Evolutionary conservation across 2,888 invertebrate genomes (phyloP), one percentile per base, ranked within the genome.

Genomic region (Dynastes maya): DNA sequence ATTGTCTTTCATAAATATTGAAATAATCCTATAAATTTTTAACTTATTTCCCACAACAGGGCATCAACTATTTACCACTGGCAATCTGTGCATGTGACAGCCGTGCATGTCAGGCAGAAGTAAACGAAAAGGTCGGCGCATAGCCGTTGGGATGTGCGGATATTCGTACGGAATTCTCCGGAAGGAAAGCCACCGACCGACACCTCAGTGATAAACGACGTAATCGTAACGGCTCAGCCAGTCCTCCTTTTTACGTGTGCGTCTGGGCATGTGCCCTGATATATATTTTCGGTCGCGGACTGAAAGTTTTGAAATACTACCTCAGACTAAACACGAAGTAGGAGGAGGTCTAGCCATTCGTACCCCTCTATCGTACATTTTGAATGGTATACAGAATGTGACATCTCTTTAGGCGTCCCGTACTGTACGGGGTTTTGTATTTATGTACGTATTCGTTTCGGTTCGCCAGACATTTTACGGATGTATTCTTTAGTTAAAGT

Each of bases 121-220:
- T 16, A 32, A 6, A 13, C 40, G 37, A 40, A 64, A 37, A 32
- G 16, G 64, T 64, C 55, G 58, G 55, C 49, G 27, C 11, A 2
- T 45, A 71, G 79, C 76, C 75, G 40, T 67, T 71, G 70, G 67
- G 77, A 79, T 78, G 80, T 76, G 75, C 77, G 79, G 77, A 81
- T 79, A 81, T 80, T 79, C 81, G 81, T 71, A 65, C 70, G n/a
- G 77, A 78, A 78, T 76, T 79, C 81, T 74, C 80, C 80, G 81
- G 81, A 81, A 80, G 79, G 80, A 78, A 78, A 76, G 79, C 74
- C 81, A 80, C 77, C 81, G 80, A 81, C 80, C 81, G 80, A 81
- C 80, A 81, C 77, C 79, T 22, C 80, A 78, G 79, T 80, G 80
- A 81, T 80, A 80, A 79, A 81, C 80, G 81, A 80, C 72, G 79